Conservation (phyloP, 2,113 vertebrate species). For the western clawed frog (Xenopus tropicalis) region DNA sequence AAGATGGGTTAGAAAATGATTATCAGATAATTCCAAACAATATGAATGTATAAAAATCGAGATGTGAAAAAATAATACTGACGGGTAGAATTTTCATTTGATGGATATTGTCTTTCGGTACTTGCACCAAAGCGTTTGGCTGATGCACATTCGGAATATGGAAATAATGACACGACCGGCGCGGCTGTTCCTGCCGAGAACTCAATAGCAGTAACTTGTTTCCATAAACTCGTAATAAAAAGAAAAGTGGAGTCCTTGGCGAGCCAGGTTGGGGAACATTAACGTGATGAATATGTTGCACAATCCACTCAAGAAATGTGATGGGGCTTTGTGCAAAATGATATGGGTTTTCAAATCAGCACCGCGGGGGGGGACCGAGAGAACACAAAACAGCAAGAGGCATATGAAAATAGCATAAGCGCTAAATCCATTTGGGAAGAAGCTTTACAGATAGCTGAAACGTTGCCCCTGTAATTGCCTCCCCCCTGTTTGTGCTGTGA, state of each 20-base stretch:
- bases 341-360: slow-evolving; percentile 30
- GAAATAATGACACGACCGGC: not conserved
- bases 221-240: slow-evolving; percentile 23
- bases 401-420: not conserved
- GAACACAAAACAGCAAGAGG: not conserved
- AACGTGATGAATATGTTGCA: slow-evolving; percentile 38
- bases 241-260: slow-evolving; percentile 33
- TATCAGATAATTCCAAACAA: no score
- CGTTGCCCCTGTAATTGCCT: no score
- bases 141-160: slow-evolving; percentile 6
- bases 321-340: slow-evolving; percentile 33
- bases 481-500: no score
- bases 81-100: not conserved
- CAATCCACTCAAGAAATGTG: slow-evolving; percentile 24
- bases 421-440: not conserved
- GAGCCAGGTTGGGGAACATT: slow-evolving; percentile 32
- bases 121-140: slow-evolving; percentile 1
- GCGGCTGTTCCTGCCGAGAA: slow-evolving; percentile 11
- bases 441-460: not conserved
- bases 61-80: not conserved
- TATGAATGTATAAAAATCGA: no score
- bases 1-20: no score
- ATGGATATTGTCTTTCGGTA: not conserved
- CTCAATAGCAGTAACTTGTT: slow-evolving; percentile 23
- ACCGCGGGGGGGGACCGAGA: slow-evolving; percentile 7